A percentile compares a stretch with the other conserved stretches of the same genome.
These are phyloP conservation scores for Sebastes matsubarae DNA, from an alignment of 2,797 vertebrate genomes.

Conservation along the genomic window DNA sequence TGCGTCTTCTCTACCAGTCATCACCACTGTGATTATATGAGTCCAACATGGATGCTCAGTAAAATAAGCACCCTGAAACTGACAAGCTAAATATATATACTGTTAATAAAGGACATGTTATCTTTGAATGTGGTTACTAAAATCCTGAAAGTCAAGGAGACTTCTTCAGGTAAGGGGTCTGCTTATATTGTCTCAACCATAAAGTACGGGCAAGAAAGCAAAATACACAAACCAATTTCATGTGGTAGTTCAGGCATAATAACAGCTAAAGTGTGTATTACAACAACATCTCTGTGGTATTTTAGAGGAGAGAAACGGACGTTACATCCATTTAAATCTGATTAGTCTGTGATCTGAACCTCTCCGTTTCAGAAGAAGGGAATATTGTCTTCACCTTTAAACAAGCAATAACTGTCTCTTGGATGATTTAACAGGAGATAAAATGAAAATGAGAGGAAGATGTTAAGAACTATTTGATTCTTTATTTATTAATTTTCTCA, in stretches of 20 bases:
- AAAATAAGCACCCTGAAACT: constrained; percentile 22
- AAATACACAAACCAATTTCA: constrained; percentile 7
- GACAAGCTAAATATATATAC: not conserved
- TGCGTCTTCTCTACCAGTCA: constrained; percentile 30
- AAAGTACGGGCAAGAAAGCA: not conserved
- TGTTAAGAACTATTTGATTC: constrained; percentile 47
- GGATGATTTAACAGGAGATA: constrained; percentile 37
- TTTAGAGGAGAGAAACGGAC: constrained; percentile 25
- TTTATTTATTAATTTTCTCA: constrained; percentile 41
- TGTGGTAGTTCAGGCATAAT: not conserved
- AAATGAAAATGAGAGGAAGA: constrained; percentile 37
- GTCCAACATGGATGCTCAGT: constrained; percentile 17
- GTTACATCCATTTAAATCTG: constrained; percentile 49
- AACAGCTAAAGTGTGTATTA: not conserved
- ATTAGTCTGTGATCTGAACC: constrained; percentile 38
- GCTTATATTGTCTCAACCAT: not conserved
- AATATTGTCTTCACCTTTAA: constrained; percentile 21
- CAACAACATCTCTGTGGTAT: not conserved
- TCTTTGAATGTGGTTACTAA: not conserved
- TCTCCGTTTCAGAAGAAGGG: constrained; percentile 12
- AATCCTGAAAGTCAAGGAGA: not conserved
- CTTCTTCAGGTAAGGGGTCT: not conserved
- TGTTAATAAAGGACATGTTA: not conserved
- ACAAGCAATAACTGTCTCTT: constrained; percentile 40
- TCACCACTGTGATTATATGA: constrained; percentile 22